These are phyloP conservation scores for Ailurus styani DNA, from an alignment of 2,113 vertebrate species.

Conservation along the genomic window DNA sequence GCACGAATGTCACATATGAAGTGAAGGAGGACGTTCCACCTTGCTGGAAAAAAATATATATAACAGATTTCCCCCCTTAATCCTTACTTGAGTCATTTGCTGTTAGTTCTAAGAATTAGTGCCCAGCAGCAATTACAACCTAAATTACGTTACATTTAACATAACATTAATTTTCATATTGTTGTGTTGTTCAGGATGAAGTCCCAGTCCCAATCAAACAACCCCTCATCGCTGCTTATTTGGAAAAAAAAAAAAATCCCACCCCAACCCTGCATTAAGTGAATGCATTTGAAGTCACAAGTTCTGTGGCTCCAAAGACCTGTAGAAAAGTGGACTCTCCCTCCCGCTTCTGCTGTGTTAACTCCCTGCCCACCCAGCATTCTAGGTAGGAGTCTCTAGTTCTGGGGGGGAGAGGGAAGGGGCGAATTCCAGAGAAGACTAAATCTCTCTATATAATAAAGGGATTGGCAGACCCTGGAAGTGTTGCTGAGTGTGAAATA, in stretches of 20 bases:
- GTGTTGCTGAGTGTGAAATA: constrained; percentile 8
- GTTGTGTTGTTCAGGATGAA: not conserved
- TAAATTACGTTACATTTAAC: not conserved
- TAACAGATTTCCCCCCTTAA: not conserved
- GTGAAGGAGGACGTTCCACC: not conserved
- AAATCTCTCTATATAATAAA: not conserved
- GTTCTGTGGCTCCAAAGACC: not conserved
- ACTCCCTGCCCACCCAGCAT: too few species aligned
- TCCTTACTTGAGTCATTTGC: not conserved
- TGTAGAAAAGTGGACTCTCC: too few species aligned
- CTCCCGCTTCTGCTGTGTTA: not conserved
- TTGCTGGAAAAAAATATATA: not conserved
- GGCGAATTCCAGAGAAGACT: not conserved
- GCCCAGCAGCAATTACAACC: not conserved
- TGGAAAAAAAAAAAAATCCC: not conserved
- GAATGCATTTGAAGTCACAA: not conserved
- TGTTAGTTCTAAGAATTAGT: not conserved
- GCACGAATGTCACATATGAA: not conserved
- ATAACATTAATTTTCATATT: not conserved
- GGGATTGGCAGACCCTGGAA: not conserved
- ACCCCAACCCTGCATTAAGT: not conserved
- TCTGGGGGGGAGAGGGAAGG: not conserved
- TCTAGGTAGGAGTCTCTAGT: not conserved
- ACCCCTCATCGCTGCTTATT: not conserved
- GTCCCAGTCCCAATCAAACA: not conserved